These are phyloP conservation scores for Chaenodraco wilsoni DNA, from an alignment of 2,797 vertebrate species.

Conservation along the genomic window DNA sequence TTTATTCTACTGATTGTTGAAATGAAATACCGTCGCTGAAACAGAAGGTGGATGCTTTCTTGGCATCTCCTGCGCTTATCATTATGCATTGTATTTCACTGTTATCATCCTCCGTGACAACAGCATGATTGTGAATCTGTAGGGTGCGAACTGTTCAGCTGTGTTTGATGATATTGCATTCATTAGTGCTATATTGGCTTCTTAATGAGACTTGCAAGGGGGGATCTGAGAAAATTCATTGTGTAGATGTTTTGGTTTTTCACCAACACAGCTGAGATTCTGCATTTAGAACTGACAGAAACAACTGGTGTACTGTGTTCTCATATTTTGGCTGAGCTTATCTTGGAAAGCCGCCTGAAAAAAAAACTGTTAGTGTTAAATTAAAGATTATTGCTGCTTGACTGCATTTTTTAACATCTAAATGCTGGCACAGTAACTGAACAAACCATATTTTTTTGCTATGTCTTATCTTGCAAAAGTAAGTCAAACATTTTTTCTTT, in stretches of 20 bases:
- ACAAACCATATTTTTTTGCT: background rate
- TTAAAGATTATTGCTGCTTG: constrained; percentile 8
- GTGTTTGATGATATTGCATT: constrained; percentile 38
- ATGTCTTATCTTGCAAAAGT: background rate
- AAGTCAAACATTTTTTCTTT: background rate
- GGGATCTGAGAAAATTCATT: constrained; percentile 26
- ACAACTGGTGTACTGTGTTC: constrained; percentile 18
- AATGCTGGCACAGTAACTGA: background rate
- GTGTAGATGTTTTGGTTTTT: constrained; percentile 16
- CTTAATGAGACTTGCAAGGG: constrained; percentile 26
- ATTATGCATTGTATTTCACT: constrained; percentile 44
- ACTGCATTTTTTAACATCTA: constrained; percentile 1
- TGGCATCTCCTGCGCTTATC: constrained; percentile 28
- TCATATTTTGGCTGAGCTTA: constrained; percentile 17
- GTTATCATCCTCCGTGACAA: constrained; percentile 56
- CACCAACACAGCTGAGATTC: constrained; percentile 16
- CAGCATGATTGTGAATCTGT: constrained; percentile 52
- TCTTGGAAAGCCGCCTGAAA: background rate
- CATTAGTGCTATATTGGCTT: constrained; percentile 41
- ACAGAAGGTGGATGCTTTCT: constrained; percentile 20
- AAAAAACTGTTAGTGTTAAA: background rate
- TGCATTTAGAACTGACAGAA: constrained; percentile 8
- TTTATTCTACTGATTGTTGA: constrained; percentile 20
- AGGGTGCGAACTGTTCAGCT: constrained; percentile 24
- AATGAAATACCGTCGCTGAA: constrained; percentile 32